phyloP scores from a whole-genome alignment of 1,140 invertebrate species.

The Drosophila novamexicana region DNA sequence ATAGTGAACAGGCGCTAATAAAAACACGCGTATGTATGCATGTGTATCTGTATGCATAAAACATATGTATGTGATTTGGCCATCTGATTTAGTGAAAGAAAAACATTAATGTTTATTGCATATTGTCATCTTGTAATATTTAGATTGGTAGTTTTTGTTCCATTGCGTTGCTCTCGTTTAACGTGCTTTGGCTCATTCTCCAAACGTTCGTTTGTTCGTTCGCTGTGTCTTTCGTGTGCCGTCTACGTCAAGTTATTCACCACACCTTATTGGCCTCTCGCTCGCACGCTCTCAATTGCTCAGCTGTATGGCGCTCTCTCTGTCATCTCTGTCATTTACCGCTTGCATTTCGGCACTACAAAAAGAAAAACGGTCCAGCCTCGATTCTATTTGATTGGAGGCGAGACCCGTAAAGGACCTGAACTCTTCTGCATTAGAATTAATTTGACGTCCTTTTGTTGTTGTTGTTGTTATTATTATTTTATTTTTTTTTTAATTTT shows the following conservation, averaged over 20 bases:
- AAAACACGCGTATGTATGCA: neutral
- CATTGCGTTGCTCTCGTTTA: conserved; percentile 45
- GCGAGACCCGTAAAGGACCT: conserved; percentile 5
- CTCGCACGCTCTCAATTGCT: conserved; percentile 29
- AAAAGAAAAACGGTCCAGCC: conserved; percentile 19
- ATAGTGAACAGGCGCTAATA: conserved; percentile 8
- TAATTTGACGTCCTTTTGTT: neutral
- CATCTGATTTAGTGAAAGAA: neutral
- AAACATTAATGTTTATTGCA: conserved; percentile 72
- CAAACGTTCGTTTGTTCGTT: conserved; percentile 45
- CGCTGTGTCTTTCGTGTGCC: conserved; percentile 39
- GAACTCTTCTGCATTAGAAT: neutral
- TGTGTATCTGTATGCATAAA: neutral
- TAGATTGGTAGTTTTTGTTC: conserved; percentile 49
- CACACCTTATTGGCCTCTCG: conserved; percentile 31
- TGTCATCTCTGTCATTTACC: conserved; percentile 42
- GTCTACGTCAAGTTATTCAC: conserved; percentile 44
- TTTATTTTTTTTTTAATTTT: neutral
- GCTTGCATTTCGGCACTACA: conserved; percentile 43
- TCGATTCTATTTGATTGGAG: conserved; percentile 8
- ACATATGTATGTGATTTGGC: conserved; percentile 7
- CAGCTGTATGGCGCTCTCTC: conserved; percentile 42
- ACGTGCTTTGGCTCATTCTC: conserved; percentile 53
- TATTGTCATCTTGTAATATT: conserved; percentile 85
- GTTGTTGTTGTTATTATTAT: neutral